Conservation (phyloP, 2,797 vertebrate genomes). For the Netta rufina region DNA sequence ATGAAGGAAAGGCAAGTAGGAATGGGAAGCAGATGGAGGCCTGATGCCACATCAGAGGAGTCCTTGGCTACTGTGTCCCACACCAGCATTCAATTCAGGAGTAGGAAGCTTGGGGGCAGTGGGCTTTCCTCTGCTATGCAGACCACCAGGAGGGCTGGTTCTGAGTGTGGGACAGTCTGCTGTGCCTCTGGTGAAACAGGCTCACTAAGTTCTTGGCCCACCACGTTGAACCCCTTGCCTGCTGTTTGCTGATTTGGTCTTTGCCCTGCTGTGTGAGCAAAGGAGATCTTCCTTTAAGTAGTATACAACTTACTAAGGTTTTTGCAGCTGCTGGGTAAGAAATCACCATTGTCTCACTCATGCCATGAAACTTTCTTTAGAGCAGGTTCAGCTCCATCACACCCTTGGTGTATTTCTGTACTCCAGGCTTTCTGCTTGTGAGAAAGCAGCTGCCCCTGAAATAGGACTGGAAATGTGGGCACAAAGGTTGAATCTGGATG, state of each 20-base stretch:
- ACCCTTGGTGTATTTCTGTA: too few species aligned
- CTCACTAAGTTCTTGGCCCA: not conserved
- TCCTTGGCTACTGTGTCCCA: not conserved
- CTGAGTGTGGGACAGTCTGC: not conserved
- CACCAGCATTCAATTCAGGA: not conserved
- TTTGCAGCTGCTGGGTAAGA: not conserved
- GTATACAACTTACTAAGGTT: not conserved
- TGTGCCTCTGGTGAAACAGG: not conserved
- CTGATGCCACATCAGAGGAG: not conserved
- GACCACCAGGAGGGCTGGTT: not conserved
- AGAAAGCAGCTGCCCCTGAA: not conserved
- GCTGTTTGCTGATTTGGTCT: not conserved
- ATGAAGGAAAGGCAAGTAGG: not conserved
- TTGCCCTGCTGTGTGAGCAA: not conserved
- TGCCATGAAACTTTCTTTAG: not conserved
- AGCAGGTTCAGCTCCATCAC: not conserved
- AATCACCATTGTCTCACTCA: not conserved
- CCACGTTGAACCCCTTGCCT: fast-evolving
- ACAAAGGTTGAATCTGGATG: not conserved
- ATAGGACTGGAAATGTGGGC: not conserved
- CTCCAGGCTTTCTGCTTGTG: not conserved
- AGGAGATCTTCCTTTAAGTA: not conserved
- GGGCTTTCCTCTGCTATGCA: not conserved
- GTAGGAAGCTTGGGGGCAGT: not conserved
- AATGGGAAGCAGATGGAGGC: not conserved